A percentile compares a stretch with the other conserved stretches of the same genome.
Evolutionary conservation across 2,113 vertebrate species (phyloP).

Genomic region (Prochilodus magdalenae): DNA sequence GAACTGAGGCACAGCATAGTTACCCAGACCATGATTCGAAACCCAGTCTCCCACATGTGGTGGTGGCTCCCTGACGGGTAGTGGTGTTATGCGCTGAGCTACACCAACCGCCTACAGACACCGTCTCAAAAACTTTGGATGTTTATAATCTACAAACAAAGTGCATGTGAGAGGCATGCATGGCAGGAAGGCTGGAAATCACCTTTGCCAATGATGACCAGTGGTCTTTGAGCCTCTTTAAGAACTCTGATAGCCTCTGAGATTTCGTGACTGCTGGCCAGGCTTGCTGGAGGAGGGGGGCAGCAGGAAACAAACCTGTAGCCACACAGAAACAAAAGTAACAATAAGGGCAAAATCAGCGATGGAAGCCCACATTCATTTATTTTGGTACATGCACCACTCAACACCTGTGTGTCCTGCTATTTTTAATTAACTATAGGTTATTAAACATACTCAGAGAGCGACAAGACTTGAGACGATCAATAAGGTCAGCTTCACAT

Average conservation of each 20-base stretch:
- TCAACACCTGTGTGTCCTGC: neutral
- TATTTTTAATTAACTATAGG: too few relatives aligned
- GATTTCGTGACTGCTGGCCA: slow-evolving; percentile 77
- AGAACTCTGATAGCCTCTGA: slow-evolving; percentile 75
- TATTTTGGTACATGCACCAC: neutral
- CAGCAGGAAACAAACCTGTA: slow-evolving; percentile 83
- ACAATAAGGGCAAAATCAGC: neutral
- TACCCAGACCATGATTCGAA: too few relatives aligned
- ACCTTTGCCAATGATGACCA: slow-evolving; percentile 96
- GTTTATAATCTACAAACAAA: neutral
- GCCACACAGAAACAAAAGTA: slow-evolving; percentile 27
- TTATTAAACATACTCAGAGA: too few relatives aligned
- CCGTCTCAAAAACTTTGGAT: too few relatives aligned
- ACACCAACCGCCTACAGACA: too few relatives aligned
- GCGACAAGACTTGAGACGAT: too few relatives aligned
- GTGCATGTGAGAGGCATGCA: neutral
- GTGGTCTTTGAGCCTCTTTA: slow-evolving; percentile 81
- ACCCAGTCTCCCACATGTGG: too few relatives aligned
- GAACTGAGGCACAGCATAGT: too few relatives aligned
- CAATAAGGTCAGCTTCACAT: too few relatives aligned
- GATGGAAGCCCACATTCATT: neutral
- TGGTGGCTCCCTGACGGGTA: too few relatives aligned
- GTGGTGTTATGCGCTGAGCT: too few relatives aligned
- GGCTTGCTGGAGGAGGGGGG: slow-evolving; percentile 81
- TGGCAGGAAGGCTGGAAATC: neutral